Percentiles rank a stretch among this genome's conserved stretches.
Conservation (phyloP, 2,113 vertebrate species). For the Caracal caracal region DNA sequence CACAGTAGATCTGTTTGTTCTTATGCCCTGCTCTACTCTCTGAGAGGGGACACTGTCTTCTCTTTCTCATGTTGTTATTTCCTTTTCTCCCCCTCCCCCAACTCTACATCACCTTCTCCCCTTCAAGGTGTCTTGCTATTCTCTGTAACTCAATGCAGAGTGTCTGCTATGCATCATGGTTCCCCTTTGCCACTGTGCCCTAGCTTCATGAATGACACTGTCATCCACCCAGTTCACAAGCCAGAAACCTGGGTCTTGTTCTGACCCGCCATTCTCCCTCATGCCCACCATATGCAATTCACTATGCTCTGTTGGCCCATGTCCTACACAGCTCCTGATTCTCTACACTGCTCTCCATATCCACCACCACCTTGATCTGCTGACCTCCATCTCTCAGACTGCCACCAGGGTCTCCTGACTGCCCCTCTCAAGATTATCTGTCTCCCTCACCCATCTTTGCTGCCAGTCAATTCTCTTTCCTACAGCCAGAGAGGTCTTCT, state of each 20-base stretch:
- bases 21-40: not conserved
- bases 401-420: not conserved
- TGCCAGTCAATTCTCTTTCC: not conserved
- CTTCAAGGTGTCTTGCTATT: not conserved
- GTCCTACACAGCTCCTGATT: not conserved
- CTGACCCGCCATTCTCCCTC: not conserved
- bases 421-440: not conserved
- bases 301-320: not conserved
- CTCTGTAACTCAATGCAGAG: not conserved
- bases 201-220: not conserved
- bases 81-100: not conserved
- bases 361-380: not conserved
- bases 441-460: not conserved
- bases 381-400: not conserved
- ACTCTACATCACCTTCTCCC: not conserved
- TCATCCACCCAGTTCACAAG: not conserved
- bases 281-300: not conserved
- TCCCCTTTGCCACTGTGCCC: not conserved
- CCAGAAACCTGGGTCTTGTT: not conserved
- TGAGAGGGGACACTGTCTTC: not conserved
- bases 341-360: too few relatives aligned
- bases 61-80: not conserved
- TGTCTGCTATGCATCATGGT: not conserved
- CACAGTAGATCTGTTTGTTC: not conserved
- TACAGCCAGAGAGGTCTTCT: not conserved